Conservation (phyloP, 2,113 vertebrate genomes). For the Cettia cetti region DNA sequence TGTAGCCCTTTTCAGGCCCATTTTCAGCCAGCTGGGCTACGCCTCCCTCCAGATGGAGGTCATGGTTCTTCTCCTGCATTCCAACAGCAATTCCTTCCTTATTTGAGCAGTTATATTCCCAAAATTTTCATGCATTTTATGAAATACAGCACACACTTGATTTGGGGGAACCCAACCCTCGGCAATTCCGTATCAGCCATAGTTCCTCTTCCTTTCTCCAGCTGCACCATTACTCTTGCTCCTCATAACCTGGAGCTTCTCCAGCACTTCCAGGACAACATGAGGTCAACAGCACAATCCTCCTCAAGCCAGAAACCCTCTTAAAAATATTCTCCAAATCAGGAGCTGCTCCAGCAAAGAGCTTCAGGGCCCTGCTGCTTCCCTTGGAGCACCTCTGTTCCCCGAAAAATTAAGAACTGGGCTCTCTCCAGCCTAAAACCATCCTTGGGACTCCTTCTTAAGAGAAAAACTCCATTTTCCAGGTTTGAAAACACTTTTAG, state of each 20-base stretch:
- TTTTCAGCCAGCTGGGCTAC: conserved; percentile 24
- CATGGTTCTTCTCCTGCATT: background rate
- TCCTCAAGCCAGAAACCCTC: background rate
- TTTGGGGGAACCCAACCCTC: background rate
- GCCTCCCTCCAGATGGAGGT: conserved; percentile 18
- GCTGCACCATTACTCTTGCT: background rate
- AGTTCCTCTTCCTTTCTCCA: background rate
- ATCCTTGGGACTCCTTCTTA: background rate
- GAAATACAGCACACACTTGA: background rate
- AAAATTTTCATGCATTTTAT: background rate
- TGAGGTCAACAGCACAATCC: background rate
- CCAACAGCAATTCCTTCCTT: background rate
- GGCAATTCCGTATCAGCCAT: fast-evolving
- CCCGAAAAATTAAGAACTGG: background rate
- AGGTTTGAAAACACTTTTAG: background rate
- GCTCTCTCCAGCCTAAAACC: background rate
- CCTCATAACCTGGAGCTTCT: background rate
- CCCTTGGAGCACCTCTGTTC: background rate
- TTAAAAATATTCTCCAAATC: background rate
- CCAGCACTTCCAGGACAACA: background rate
- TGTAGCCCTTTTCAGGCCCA: background rate
- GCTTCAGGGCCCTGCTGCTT: background rate
- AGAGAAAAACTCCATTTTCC: background rate
- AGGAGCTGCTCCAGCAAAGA: background rate
- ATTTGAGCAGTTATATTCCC: background rate